Base-by-base conservation (phyloP, 2,888 invertebrate genomes). In the Andrena bicolor region DNA sequence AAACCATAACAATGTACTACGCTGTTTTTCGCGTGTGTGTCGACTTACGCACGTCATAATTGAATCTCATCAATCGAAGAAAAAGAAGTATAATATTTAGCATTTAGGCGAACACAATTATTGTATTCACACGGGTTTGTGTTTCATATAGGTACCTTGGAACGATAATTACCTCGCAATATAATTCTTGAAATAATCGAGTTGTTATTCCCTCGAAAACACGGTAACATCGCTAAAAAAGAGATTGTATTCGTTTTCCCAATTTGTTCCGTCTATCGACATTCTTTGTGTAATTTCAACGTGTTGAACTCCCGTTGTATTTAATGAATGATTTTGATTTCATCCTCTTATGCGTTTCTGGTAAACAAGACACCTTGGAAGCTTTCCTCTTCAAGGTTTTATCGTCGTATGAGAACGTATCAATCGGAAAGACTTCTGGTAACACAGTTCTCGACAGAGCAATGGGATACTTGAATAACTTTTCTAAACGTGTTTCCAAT, bases 401-500 rank as follows among this genome's bases (percentile, higher is more conserved):
- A 28, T 80, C 26, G 8, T 80, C 23, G 8, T 51, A 68, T 0
- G 65, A 69, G 32, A 35, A 66, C 16, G 51, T 66, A 20, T 81
- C 73, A 2, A 75, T 76, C n/a, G 74, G 80, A 0, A 81, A 60
- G 26, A 85, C 56, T 64, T 87, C 69, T 0, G 89, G 86, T 26
- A 89, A 61, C 30, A 71, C 51, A 7, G 81, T 88, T 74, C 83
- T 89, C 5, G 92, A 90, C 81, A 94, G 88, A 56, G 89, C 90
- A 80, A 92, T 86, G 0, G 93, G 93, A 82, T 91, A 90, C 65
- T 90, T 90, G 69, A 93, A 93, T 53, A 94, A 86, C 60, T 90
- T 89, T 28, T 89, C 41, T 16, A 93, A 86, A 20, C 94, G 90
- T 41, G 68, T 86, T 80, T 86, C 90, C 5, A 94, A 85, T 61